A percentile compares a stretch with the other conserved stretches of the same genome.
Conservation (phyloP, 2,113 vertebrate genomes). For the Oreotrochilus melanogaster region DNA sequence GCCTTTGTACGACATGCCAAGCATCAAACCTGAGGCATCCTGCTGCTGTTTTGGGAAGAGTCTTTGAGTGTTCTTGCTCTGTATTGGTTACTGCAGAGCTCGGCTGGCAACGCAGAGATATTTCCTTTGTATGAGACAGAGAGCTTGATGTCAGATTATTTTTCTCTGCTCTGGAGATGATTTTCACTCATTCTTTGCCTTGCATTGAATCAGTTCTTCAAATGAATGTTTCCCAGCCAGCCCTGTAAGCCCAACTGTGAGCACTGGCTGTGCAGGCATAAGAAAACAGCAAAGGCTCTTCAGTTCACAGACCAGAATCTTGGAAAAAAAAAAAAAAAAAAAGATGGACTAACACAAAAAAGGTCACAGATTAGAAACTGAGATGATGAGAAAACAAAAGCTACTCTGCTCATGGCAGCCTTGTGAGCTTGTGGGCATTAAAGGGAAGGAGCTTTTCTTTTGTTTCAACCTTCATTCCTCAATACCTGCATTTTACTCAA, state of each 20-base stretch:
- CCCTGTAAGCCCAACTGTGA: not conserved
- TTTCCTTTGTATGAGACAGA: not conserved
- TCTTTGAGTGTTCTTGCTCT: not conserved
- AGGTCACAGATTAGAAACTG: not conserved
- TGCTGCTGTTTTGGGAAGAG: not conserved
- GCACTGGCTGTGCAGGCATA: not conserved
- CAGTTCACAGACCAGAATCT: not conserved
- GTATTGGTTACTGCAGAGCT: not conserved
- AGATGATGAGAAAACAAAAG: slow-evolving; percentile 2
- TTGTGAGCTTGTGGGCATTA: not conserved
- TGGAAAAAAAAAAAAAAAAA: not conserved
- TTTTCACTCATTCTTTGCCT: not conserved
- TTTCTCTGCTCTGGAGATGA: not conserved
- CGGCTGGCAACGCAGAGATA: not conserved
- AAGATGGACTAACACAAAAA: not conserved
- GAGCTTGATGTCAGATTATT: not conserved
- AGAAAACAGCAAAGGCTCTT: not conserved
- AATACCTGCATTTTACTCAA: not conserved
- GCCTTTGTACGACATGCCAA: not conserved
- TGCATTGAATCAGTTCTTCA: not conserved
- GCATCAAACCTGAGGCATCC: not conserved
- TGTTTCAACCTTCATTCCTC: not conserved
- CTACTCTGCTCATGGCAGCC: not conserved
- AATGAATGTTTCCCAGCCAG: slow-evolving; percentile 8
- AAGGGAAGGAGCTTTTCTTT: not conserved